Evolutionary conservation across 2,888 invertebrate genomes (phyloP).

Genomic region (Rhimphoctona megacephalus): DNA sequence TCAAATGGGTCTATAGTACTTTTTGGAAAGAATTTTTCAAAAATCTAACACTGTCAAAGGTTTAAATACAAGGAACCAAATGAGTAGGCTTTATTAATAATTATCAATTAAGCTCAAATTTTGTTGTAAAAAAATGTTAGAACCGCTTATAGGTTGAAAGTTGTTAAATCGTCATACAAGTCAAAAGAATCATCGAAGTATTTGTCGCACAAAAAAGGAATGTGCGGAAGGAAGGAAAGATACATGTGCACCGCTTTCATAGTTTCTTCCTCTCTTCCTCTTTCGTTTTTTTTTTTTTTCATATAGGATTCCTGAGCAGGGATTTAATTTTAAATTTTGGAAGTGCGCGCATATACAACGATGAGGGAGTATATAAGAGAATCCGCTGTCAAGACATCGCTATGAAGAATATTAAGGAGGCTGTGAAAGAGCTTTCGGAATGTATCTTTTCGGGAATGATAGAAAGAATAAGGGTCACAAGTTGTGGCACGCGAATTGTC

Average conservation of each 20-base stretch:
- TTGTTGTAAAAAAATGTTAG: too few species aligned
- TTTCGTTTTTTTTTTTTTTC: constrained; percentile 8
- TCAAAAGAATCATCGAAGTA: background rate
- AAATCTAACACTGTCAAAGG: too few species aligned
- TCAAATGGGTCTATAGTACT: too few species aligned
- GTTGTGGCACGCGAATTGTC: constrained; percentile 58
- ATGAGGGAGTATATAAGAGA: constrained; percentile 65
- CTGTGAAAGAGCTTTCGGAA: constrained; percentile 23
- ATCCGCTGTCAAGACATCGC: constrained; percentile 73
- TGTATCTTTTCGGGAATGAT: constrained; percentile 21
- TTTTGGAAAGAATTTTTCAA: too few species aligned
- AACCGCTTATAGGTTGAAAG: background rate
- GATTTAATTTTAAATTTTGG: constrained; percentile 82
- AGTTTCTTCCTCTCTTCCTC: constrained; percentile 13
- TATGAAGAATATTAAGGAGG: constrained; percentile 62
- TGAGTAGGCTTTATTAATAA: too few species aligned
- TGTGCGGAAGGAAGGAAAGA: constrained; percentile 55
- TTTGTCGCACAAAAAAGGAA: constrained; percentile 18
- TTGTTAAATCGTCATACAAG: background rate
- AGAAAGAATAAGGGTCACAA: constrained; percentile 39
- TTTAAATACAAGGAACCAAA: too few species aligned
- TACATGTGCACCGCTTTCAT: constrained; percentile 25
- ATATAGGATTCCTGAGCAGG: constrained; percentile 54
- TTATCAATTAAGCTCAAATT: too few species aligned
- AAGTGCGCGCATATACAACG: constrained; percentile 72